Conservation (phyloP, 92 coral and sea anemone genomes). For the Desmophyllum pertusum region DNA sequence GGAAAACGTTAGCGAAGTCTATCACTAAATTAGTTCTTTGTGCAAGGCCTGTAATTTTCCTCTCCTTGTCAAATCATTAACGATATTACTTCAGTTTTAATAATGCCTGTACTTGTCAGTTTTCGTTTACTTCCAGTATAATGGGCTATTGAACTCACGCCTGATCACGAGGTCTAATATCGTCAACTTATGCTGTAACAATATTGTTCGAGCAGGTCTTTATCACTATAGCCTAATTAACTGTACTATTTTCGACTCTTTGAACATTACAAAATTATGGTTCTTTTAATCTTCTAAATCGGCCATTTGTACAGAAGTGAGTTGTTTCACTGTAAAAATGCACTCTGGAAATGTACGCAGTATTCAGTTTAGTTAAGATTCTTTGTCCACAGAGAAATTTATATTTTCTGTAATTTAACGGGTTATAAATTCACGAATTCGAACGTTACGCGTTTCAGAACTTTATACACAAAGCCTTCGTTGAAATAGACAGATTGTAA, state of each 20-base stretch:
- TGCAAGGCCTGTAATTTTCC: constrained; percentile 57
- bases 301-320: neutral
- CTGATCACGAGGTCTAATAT: constrained; percentile 21
- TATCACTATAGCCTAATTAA: neutral
- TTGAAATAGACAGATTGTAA: neutral
- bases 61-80: constrained; percentile 35
- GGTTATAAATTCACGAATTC: no score
- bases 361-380: neutral
- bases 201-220: constrained; percentile 10
- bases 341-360: neutral
- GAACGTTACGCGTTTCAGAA: no score
- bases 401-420: no score
- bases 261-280: constrained; percentile 1
- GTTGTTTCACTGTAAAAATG: neutral
- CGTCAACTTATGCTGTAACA: constrained; percentile 6
- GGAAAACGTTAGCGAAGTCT: constrained; percentile 22
- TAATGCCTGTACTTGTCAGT: constrained; percentile 17
- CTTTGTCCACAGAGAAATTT: no score
- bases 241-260: neutral
- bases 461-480: constrained; percentile 4
- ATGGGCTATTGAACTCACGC: constrained; percentile 12
- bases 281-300: neutral
- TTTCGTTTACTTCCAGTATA: neutral
- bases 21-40: constrained; percentile 49
- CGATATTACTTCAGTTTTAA: constrained; percentile 23